A percentile compares a stretch with the other conserved stretches of the same genome.
These are phyloP conservation scores for Dorcus hopei DNA, from an alignment of 2,888 invertebrate species.

Conservation along the genomic window DNA sequence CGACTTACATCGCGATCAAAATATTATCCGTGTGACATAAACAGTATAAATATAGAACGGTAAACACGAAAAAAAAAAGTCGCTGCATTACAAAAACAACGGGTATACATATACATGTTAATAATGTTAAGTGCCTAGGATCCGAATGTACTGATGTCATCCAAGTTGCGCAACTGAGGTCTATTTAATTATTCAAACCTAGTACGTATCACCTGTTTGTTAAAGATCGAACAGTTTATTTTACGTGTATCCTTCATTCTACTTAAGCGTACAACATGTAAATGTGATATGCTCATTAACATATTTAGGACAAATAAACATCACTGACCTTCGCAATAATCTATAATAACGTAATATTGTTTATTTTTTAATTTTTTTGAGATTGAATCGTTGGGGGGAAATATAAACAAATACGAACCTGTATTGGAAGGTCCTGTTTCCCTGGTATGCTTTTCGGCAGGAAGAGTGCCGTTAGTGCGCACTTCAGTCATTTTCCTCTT, in stretches of 20 bases:
- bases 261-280: too few relatives aligned
- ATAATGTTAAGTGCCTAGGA: neutral
- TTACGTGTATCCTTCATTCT: neutral
- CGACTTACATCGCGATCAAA: too few relatives aligned
- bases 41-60: neutral
- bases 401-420: constrained; percentile 3
- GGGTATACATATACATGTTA: neutral
- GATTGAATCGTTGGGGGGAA: too few relatives aligned
- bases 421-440: constrained; percentile 13
- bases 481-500: constrained; percentile 30
- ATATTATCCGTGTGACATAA: too few relatives aligned
- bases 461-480: constrained; percentile 27
- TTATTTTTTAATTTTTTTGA: too few relatives aligned
- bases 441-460: constrained; percentile 50
- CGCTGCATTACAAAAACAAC: neutral
- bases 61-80: neutral
- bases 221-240: neutral
- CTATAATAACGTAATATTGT: too few relatives aligned
- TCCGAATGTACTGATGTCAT: neutral
- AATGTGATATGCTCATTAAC: too few relatives aligned
- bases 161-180: neutral
- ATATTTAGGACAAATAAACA: too few relatives aligned
- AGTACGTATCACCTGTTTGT: neutral
- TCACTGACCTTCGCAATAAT: too few relatives aligned
- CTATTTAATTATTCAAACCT: neutral